Conservation (phyloP, 2,888 invertebrate species). For the Mythimna lalbum region DNA sequence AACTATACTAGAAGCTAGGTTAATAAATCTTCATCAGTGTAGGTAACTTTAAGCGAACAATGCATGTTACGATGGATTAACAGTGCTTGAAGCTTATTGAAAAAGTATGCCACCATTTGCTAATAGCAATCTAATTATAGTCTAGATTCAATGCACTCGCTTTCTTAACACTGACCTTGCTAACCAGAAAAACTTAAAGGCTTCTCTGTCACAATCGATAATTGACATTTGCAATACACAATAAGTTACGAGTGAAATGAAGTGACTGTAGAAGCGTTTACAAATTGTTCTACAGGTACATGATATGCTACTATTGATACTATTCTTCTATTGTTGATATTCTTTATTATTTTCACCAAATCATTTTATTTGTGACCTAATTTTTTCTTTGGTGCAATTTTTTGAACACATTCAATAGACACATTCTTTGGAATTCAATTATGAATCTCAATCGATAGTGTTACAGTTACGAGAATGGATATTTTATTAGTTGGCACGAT, state of each 20-base stretch:
- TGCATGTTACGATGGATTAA: conserved; percentile 33
- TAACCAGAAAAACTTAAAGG: conserved; percentile 17
- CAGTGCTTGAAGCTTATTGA: conserved; percentile 18
- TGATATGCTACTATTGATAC: background rate
- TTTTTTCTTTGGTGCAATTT: conserved; percentile 6
- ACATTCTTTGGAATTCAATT: conserved; percentile 52
- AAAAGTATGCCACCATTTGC: conserved; percentile 36
- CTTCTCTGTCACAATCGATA: conserved; percentile 36
- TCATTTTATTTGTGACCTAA: conserved; percentile 3
- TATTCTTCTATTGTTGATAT: conserved; percentile 21
- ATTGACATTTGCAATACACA: conserved; percentile 31
- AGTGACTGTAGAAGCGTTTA: background rate
- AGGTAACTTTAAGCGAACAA: conserved; percentile 38
- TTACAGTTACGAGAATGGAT: conserved; percentile 41
- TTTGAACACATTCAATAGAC: conserved; percentile 14
- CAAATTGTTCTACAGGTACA: conserved; percentile 14
- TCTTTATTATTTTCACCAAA: conserved; percentile 20
- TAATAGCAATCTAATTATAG: conserved; percentile 24
- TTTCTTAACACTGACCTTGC: conserved; percentile 42
- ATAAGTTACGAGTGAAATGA: conserved; percentile 18
- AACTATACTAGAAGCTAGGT: conserved; percentile 34
- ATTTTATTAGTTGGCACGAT: conserved; percentile 47
- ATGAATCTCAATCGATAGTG: conserved; percentile 32
- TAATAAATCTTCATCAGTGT: conserved; percentile 33
- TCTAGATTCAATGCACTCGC: conserved; percentile 26